Evolutionary conservation across 2,113 vertebrate genomes (phyloP), one percentile per base, ranked within the genome.

Genomic region (Indicator maculatus): DNA sequence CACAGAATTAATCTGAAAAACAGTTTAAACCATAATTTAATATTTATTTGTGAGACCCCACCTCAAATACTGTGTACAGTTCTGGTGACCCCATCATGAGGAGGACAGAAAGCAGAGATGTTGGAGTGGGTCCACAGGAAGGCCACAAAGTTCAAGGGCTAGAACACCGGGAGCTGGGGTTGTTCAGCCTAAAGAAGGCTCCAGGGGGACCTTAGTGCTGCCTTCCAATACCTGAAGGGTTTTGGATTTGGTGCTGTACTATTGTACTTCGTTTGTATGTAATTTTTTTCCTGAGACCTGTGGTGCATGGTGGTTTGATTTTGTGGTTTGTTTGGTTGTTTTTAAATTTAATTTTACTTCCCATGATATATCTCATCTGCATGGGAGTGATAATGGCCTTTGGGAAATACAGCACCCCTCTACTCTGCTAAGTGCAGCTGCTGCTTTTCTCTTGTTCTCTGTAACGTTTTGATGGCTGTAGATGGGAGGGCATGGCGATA

Each of bases 1-100:
- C 19, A 11, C 5, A 45, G n/a, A 61, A 69, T 84, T 93, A 0
- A 65, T 55, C 5, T 47, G 71, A 83, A 65, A 79, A 53, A 12
- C 15, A 55, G 1, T 17, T 24, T 31, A n/a, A 41, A 3, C 5
- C 1, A 0, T 72, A 12, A 26, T 7, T 21, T 56, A 38, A 52
- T 52, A 24, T 52, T 26, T 52, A 52, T 52, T 24, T 52, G 21
- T 52, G 50, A 52, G 50, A 52, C 50, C 23, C 50, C 23, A 26
- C 23, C 23, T 52, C 12, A 12, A 52, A 26, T 52, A 52, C 50
- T 52, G 12, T 52, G 47, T 50, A 3, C 47, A 50, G 47, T 24
- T 52, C 23, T 26, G 50, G 50, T 52, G 23, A 52, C 50, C 50
- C 50, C 23, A 52, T 24, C 50, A 52, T 26, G 23, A 12, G 23